A percentile compares a stretch with the other conserved stretches of the same genome.
phyloP scores from a whole-genome alignment of 2,888 invertebrate species.

The Ophraella communa region DNA sequence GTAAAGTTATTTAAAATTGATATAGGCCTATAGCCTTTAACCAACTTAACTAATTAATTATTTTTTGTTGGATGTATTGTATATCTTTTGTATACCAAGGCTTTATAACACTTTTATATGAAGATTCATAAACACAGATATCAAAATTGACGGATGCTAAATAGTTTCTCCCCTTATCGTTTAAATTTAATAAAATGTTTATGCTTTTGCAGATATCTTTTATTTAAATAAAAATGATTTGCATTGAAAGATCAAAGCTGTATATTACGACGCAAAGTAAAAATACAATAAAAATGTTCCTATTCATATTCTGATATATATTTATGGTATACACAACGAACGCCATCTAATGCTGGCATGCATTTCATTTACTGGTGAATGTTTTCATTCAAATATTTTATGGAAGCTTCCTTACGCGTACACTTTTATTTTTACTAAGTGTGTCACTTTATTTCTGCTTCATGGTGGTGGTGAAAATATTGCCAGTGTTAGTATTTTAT shows the following conservation, averaged over 20 bases:
- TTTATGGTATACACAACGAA: constrained; percentile 50
- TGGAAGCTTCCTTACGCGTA: constrained; percentile 41
- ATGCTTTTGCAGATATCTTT: no score
- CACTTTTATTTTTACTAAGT: constrained; percentile 52
- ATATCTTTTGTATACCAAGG: no score
- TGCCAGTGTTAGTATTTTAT: constrained; percentile 41
- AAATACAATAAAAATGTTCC: neutral
- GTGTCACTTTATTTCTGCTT: constrained; percentile 35
- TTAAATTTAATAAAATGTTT: no score
- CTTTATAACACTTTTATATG: no score
- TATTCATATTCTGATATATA: constrained; percentile 47
- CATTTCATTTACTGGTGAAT: constrained; percentile 49
- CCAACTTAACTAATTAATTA: no score
- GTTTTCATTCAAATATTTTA: constrained; percentile 46
- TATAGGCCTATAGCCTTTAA: no score
- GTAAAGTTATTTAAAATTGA: no score
- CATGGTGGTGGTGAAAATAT: constrained; percentile 36
- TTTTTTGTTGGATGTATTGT: no score
- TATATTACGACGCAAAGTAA: neutral
- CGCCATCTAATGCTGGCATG: constrained; percentile 43
- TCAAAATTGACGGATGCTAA: no score
- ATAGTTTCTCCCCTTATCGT: no score
- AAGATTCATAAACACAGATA: no score
- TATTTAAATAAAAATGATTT: neutral
- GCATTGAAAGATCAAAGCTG: neutral